Evolutionary conservation across 2,797 vertebrate species (phyloP).

Genomic region (Nannoperca obscura): DNA sequence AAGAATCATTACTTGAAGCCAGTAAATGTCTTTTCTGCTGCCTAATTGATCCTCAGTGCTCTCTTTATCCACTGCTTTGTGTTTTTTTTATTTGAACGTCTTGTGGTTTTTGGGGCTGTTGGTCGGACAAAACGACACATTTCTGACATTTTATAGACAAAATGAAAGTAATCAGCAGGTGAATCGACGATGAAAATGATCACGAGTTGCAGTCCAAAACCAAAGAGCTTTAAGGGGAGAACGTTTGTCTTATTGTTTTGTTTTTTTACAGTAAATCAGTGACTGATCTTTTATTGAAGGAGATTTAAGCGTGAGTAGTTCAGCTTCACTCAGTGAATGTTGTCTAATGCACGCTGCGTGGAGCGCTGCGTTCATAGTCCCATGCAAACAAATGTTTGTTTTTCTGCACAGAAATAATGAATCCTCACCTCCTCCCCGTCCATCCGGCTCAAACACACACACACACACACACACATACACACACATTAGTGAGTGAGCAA

Average conservation of each 20-base stretch:
- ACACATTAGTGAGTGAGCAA: constrained; percentile 37
- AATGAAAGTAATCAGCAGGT: too few relatives aligned
- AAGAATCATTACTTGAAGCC: too few relatives aligned
- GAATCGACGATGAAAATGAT: background rate
- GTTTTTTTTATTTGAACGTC: too few relatives aligned
- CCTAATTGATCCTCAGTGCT: background rate
- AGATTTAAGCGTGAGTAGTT: background rate
- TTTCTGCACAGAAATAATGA: constrained; percentile 36
- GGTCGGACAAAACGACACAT: background rate
- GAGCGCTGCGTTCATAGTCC: background rate
- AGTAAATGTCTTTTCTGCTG: background rate
- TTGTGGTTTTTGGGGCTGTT: background rate
- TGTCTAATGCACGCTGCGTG: background rate
- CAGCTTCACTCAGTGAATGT: background rate
- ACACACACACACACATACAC: constrained; percentile 26
- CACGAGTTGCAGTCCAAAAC: background rate
- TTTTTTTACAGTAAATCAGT: background rate
- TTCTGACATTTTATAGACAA: background rate
- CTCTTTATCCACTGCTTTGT: background rate
- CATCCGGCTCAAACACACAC: constrained; percentile 32
- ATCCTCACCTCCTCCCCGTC: constrained; percentile 26
- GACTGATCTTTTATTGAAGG: background rate
- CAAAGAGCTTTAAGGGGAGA: background rate
- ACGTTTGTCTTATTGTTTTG: background rate
- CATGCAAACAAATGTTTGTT: background rate